Percentiles rank a stretch among this genome's conserved stretches.
Evolutionary conservation across 2,888 invertebrate species (phyloP).

Genomic region (Odontocerum albicorne): DNA sequence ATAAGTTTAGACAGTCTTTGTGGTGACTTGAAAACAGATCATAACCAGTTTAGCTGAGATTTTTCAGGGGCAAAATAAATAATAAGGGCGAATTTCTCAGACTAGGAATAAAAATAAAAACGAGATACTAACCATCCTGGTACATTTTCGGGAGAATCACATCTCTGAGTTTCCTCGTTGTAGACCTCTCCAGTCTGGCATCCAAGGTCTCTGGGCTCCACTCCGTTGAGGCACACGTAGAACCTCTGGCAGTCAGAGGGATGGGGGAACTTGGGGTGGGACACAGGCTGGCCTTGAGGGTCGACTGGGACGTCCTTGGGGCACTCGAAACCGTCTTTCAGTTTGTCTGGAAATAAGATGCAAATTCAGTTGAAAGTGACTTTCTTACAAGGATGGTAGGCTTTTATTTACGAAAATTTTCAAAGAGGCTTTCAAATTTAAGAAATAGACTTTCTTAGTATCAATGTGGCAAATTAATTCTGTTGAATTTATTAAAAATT

Average conservation of each 20-base stretch:
- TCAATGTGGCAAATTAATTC: neutral
- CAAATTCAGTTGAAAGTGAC: too few species aligned
- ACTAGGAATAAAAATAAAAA: neutral
- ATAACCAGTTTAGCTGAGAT: too few species aligned
- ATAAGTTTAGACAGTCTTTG: too few species aligned
- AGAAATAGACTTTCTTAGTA: too few species aligned
- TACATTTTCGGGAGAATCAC: slow-evolving; percentile 90
- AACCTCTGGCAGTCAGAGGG: slow-evolving; percentile 88
- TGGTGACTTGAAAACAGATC: too few species aligned
- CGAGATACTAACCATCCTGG: slow-evolving; percentile 73
- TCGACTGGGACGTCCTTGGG: slow-evolving; percentile 70
- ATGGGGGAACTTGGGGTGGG: slow-evolving; percentile 85
- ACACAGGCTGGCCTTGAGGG: slow-evolving; percentile 68
- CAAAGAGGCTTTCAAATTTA: too few species aligned
- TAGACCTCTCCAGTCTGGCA: slow-evolving; percentile 89
- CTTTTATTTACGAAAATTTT: neutral
- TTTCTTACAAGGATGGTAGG: neutral
- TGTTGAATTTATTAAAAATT: neutral
- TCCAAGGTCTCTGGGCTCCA: slow-evolving; percentile 84
- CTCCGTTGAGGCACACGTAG: slow-evolving; percentile 86
- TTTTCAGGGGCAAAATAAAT: too few species aligned
- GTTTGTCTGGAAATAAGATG: slow-evolving; percentile 61
- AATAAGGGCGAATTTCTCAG: too few species aligned
- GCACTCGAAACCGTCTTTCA: slow-evolving; percentile 84
- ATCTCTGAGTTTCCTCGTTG: slow-evolving; percentile 80